Evolutionary conservation across 2,888 invertebrate species (phyloP).

Genomic region (Pachydiplax longipennis): DNA sequence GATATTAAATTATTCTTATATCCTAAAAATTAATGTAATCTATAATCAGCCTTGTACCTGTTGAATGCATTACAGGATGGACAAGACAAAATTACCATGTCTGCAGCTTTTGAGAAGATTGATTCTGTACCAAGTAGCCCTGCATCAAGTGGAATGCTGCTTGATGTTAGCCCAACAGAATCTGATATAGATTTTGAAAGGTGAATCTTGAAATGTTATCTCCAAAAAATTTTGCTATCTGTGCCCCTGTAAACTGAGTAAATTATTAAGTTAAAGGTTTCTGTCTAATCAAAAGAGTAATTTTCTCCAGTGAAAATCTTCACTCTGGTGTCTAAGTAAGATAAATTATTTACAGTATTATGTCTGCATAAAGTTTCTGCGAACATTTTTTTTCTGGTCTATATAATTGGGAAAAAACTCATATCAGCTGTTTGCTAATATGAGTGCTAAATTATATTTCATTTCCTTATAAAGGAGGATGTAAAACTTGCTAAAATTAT

Average conservation of each 20-base stretch:
- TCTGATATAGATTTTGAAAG: conserved; percentile 55
- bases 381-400: no score
- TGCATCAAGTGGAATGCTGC: conserved; percentile 55
- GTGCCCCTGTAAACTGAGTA: neutral
- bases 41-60: conserved; percentile 49
- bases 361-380: no score
- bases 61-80: conserved; percentile 51
- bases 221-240: conserved; percentile 60
- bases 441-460: no score
- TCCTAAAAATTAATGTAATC: neutral
- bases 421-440: no score
- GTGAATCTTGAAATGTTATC: conserved; percentile 63
- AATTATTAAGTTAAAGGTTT: neutral
- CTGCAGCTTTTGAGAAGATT: conserved; percentile 68
- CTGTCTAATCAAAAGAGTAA: no score
- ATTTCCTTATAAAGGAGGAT: no score
- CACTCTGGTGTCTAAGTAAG: no score
- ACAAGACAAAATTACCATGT: conserved; percentile 61
- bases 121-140: conserved; percentile 71
- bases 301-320: no score
- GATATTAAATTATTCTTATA: no score
- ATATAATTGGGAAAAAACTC: no score
- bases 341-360: no score
- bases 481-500: no score
- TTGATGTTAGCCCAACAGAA: conserved; percentile 53